A percentile compares a stretch with the other conserved stretches of the same genome.
phyloP scores from a whole-genome alignment of 1,140 invertebrate genomes.

The Sinonovacula constricta region DNA sequence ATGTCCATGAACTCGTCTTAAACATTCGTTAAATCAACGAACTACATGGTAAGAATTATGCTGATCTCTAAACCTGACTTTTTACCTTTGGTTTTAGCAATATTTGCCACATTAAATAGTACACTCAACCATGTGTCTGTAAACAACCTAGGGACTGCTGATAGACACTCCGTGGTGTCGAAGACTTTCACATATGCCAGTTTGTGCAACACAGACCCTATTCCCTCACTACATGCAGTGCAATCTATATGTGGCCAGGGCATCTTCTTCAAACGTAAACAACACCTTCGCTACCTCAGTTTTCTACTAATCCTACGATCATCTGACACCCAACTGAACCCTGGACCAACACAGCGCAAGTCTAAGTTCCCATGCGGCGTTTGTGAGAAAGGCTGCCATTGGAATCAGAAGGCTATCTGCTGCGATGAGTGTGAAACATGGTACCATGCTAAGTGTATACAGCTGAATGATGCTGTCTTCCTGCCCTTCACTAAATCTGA shows the following conservation, averaged over 20 bases:
- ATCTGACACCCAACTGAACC: conserved; percentile 21
- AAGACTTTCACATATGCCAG: conserved; percentile 20
- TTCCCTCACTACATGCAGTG: conserved; percentile 22
- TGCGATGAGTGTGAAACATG: conserved; percentile 13
- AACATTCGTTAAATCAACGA: background rate
- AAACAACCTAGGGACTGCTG: conserved; percentile 18
- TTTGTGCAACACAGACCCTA: background rate
- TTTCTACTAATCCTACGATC: conserved; percentile 10
- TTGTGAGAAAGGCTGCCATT: conserved; percentile 14
- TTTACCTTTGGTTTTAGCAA: conserved; percentile 26
- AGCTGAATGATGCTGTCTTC: conserved; percentile 24
- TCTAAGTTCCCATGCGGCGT: background rate
- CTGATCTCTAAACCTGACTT: conserved; percentile 18
- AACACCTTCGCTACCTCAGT: conserved; percentile 23
- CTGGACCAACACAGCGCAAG: conserved; percentile 22
- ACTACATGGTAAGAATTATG: conserved; percentile 18
- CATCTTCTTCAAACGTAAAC: conserved; percentile 11
- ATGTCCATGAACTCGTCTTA: background rate
- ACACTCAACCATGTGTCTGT: background rate
- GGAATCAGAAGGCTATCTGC: conserved; percentile 1
- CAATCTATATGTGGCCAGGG: conserved; percentile 19
- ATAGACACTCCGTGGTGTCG: conserved; percentile 14
- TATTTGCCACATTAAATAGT: conserved; percentile 23
- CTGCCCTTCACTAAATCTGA: conserved; percentile 25
- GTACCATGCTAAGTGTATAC: conserved; percentile 10